Evolutionary conservation across 2,797 vertebrate genomes (phyloP).

Genomic region (Pelobates cultripes): DNA sequence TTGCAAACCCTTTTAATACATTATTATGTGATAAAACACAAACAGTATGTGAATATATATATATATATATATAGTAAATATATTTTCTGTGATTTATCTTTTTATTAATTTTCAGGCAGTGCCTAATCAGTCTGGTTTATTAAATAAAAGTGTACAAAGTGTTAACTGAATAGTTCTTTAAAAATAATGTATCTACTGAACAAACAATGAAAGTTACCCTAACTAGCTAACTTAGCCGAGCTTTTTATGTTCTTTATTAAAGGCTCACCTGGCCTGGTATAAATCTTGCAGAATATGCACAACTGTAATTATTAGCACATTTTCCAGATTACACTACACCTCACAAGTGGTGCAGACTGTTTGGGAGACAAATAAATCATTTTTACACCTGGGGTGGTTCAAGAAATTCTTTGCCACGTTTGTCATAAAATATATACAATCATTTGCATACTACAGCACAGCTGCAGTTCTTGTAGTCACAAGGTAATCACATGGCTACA

Average conservation of each 20-base stretch:
- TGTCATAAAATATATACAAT: slow-evolving; percentile 14
- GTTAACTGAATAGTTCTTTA: neutral
- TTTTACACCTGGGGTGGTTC: slow-evolving; percentile 38
- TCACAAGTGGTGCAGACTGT: slow-evolving; percentile 15
- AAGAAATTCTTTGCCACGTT: slow-evolving; percentile 17
- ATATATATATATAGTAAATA: too few species aligned
- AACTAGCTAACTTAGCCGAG: neutral
- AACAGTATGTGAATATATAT: too few species aligned
- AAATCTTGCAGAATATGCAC: slow-evolving; percentile 21
- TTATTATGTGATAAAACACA: too few species aligned
- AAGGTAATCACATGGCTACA: slow-evolving; percentile 16
- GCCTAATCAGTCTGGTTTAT: too few species aligned
- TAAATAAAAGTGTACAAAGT: neutral
- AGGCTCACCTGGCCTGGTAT: neutral
- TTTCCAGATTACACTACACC: slow-evolving; percentile 15
- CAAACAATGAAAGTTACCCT: neutral
- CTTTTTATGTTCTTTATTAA: neutral
- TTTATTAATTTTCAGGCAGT: too few species aligned
- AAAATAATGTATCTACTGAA: neutral
- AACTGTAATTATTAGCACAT: neutral
- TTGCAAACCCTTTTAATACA: too few species aligned
- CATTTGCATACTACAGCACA: slow-evolving; percentile 41
- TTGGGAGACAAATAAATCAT: slow-evolving; percentile 42
- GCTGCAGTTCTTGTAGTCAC: slow-evolving; percentile 40
- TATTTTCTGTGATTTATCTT: too few species aligned